Evolutionary conservation across 2,888 invertebrate genomes (phyloP), one percentile per base, ranked within the genome.

Genomic region (Brachynemurus nebulosus): DNA sequence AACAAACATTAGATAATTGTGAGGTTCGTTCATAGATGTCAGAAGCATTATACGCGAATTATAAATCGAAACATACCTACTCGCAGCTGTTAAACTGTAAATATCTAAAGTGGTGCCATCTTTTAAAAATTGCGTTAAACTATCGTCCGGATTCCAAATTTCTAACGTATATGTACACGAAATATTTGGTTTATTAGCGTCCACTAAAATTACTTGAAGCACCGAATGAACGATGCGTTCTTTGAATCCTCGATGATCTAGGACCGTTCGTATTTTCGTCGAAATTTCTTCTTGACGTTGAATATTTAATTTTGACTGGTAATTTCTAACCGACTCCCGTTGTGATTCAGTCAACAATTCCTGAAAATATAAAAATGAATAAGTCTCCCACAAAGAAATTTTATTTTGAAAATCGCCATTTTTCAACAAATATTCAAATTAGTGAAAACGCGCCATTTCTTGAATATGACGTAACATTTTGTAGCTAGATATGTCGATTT

Each of bases 131-230:
- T 71, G 66, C 11, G 67, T 50, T 12, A 79, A 62, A 2, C 73
- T 73, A 18, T 80, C 78, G 12, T 67, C 68, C 0, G 82, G 80
- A 42, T 74, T 70, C 86, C 86, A 88, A 47, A 86, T 66, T 6
- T 42, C 42, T 35, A 42, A 9, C 9, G 79, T 77, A 51, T 85
- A 60, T 55, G 72, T 59, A 4, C 67, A 70, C 44, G 57, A 57
- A 19, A 56, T 56, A 4, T 59, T 48, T 2, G 54, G 47, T 20
- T 43, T 42, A 2, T 53, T 55, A 36, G 59, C 59, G 50, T 71
- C 69, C 21, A 66, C 53, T 8, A 71, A 56, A 21, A 67, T 60
- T 44, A 71, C 51, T 56, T 66, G 70, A 41, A 67, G 52, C 40
- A 72, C 55, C 2, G 66, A 53, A 8, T 60, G 59, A 11, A 70